Evolutionary conservation across 2,797 vertebrate species (phyloP).

Genomic region (Cephalopachus bancanus): DNA sequence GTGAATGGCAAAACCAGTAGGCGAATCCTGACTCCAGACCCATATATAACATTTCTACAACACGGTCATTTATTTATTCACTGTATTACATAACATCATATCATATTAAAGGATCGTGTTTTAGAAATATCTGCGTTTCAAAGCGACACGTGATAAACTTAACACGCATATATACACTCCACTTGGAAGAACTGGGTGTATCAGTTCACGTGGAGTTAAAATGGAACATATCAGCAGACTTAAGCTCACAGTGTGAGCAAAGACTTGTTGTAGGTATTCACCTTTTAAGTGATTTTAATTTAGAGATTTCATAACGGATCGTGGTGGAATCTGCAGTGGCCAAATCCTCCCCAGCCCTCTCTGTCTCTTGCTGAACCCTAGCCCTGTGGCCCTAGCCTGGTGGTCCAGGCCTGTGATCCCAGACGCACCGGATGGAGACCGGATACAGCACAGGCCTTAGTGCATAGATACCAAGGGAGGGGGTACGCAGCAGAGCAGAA

Average conservation of each 20-base stretch:
- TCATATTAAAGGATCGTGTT: not conserved
- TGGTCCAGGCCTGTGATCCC: too few relatives aligned
- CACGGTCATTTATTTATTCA: not conserved
- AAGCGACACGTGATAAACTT: not conserved
- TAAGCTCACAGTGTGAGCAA: not conserved
- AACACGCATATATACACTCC: not conserved
- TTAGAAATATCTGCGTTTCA: not conserved
- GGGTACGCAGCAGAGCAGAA: slow-evolving; percentile 68
- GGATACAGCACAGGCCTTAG: slow-evolving; percentile 65
- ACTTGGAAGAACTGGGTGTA: not conserved
- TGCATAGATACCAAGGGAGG: slow-evolving; percentile 72
- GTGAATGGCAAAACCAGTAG: not conserved
- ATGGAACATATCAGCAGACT: not conserved
- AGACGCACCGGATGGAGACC: not conserved
- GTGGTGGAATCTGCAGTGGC: not conserved
- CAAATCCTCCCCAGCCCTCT: not conserved
- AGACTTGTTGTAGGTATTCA: not conserved
- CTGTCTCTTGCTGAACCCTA: not conserved
- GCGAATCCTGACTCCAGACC: not conserved
- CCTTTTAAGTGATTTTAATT: slow-evolving; percentile 6
- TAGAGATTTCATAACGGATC: slow-evolving; percentile 41
- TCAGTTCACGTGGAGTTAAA: not conserved
- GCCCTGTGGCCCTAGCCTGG: not conserved
- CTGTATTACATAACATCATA: not conserved
- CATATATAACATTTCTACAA: not conserved